phyloP scores from a whole-genome alignment of 2,797 vertebrate genomes.

The Heliangelus exortis region DNA sequence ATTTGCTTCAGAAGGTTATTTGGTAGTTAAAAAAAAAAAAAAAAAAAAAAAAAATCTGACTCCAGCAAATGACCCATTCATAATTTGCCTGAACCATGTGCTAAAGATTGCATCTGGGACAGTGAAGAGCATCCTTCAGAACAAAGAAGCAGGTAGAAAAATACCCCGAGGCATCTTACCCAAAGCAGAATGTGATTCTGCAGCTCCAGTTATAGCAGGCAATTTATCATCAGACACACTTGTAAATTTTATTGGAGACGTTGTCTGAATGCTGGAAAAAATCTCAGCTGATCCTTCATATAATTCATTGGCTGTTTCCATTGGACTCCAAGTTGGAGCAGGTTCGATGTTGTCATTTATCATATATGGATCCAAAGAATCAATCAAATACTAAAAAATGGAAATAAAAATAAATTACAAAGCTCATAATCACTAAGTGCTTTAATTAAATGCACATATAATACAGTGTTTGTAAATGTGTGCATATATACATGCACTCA shows the following conservation, averaged over 20 bases:
- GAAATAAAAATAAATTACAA: constrained; percentile 35
- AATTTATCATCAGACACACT: constrained; percentile 50
- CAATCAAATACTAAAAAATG: constrained; percentile 77
- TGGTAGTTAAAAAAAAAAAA: constrained; percentile 7
- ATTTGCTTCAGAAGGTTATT: constrained; percentile 75
- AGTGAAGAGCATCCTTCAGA: constrained; percentile 26
- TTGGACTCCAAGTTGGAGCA: constrained; percentile 30
- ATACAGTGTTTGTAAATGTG: not conserved
- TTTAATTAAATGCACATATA: not conserved
- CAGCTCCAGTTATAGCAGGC: constrained; percentile 43
- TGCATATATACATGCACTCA: not conserved
- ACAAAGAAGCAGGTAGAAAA: constrained; percentile 19
- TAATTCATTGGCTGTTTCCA: constrained; percentile 69
- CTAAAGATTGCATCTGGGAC: constrained; percentile 63
- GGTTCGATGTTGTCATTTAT: constrained; percentile 44
- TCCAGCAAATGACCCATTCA: constrained; percentile 74
- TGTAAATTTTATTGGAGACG: constrained; percentile 79
- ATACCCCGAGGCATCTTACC: constrained; percentile 65
- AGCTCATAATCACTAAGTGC: not conserved
- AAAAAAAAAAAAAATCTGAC: constrained; percentile 67
- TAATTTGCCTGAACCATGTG: constrained; percentile 70
- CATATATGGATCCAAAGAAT: constrained; percentile 68
- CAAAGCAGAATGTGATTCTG: constrained; percentile 42
- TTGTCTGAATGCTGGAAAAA: constrained; percentile 75
- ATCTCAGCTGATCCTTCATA: constrained; percentile 85